Percentiles rank a stretch among this genome's conserved stretches.
Evolutionary conservation across 2,888 invertebrate genomes (phyloP).

Genomic region (Drosophila siamana): DNA sequence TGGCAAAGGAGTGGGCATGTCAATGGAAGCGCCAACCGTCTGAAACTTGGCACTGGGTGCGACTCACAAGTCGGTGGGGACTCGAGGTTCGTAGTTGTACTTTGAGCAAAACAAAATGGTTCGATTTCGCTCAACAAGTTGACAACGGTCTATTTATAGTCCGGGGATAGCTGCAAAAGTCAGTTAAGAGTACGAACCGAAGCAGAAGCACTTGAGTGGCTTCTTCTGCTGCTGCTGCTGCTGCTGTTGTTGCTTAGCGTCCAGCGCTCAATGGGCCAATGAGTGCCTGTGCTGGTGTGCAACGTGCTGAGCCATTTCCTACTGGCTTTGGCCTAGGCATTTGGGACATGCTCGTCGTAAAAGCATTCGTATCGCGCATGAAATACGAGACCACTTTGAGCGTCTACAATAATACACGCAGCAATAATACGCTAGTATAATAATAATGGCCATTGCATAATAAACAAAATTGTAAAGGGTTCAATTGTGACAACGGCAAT

Average conservation of each 20-base stretch:
- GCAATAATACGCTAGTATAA: conserved; percentile 18
- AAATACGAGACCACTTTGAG: conserved; percentile 44
- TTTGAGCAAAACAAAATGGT: conserved; percentile 43
- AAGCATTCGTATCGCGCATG: conserved; percentile 34
- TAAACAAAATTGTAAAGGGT: conserved; percentile 26
- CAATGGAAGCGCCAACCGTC: conserved; percentile 3
- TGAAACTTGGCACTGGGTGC: conserved; percentile 21
- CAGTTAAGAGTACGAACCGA: conserved; percentile 40
- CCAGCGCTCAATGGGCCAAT: background rate
- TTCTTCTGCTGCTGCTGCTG: conserved; percentile 37
- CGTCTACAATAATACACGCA: conserved; percentile 36
- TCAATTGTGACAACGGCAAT: conserved; percentile 15
- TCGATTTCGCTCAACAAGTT: conserved; percentile 64
- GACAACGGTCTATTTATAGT: conserved; percentile 57
- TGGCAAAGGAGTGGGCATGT: background rate
- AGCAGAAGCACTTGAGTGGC: conserved; percentile 56
- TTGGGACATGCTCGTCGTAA: conserved; percentile 27
- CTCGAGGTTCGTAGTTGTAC: conserved; percentile 15
- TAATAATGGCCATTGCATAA: conserved; percentile 38
- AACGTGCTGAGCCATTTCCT: conserved; percentile 51
- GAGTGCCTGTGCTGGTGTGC: conserved; percentile 6
- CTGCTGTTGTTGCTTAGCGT: background rate
- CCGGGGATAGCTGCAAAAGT: conserved; percentile 35
- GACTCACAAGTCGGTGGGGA: conserved; percentile 7
- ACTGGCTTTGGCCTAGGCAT: conserved; percentile 22